Evolutionary conservation across 2,113 vertebrate genomes (phyloP).

Genomic region (Osmerus mordax): DNA sequence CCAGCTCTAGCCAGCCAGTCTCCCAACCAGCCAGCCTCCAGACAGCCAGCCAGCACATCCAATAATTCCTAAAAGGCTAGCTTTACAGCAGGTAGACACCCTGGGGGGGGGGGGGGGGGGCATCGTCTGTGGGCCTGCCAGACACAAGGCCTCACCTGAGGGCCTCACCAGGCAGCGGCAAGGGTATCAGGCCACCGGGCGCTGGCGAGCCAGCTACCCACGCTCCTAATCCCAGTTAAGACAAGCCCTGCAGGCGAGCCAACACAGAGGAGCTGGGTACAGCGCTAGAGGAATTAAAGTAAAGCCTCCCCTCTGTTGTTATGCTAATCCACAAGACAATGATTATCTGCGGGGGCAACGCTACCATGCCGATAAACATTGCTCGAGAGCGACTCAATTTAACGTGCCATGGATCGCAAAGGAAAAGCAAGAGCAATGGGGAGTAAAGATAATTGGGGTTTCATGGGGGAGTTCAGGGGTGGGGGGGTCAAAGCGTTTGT

Average conservation of each 20-base stretch:
- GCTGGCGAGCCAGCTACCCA: background rate
- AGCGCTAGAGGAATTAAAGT: conserved; percentile 65
- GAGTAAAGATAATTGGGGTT: conserved; percentile 17
- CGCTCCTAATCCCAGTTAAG: conserved; percentile 64
- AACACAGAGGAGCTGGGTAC: conserved; percentile 58
- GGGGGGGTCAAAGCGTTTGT: conserved; percentile 9
- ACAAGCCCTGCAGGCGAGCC: conserved; percentile 49
- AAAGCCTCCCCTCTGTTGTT: conserved; percentile 67
- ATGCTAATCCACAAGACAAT: conserved; percentile 69
- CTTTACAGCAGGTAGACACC: background rate
- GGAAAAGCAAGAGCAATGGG: conserved; percentile 39
- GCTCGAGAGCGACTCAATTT: conserved; percentile 60
- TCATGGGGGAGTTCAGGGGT: background rate
- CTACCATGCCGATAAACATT: conserved; percentile 65
- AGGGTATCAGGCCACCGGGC: conserved; percentile 2
- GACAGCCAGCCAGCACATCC: too few relatives aligned
- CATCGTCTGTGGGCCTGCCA: conserved; percentile 8
- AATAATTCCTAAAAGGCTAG: too few relatives aligned
- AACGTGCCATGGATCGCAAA: conserved; percentile 38
- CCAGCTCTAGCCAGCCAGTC: too few relatives aligned
- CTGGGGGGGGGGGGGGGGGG: background rate
- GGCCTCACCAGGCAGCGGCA: conserved; percentile 25
- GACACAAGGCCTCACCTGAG: conserved; percentile 4
- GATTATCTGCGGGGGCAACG: conserved; percentile 60
- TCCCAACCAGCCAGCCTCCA: too few relatives aligned